Evolutionary conservation across 2,888 invertebrate species (phyloP).

Genomic region (Nebria brevicollis): DNA sequence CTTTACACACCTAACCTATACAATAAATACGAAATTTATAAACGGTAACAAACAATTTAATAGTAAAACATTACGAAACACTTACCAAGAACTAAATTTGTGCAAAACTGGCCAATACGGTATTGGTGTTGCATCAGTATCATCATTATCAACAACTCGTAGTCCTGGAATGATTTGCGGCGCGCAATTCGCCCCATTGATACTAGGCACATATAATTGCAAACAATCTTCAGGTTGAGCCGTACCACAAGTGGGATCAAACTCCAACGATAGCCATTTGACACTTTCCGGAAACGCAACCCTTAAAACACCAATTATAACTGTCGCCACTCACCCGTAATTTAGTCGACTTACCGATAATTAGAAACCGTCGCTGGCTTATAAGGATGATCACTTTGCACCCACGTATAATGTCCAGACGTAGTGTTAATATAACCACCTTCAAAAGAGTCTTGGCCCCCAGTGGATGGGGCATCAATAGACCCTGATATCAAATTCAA

Average conservation of each 20-base stretch:
- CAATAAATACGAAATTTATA: not conserved
- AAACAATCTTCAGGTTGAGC: slow-evolving; percentile 92
- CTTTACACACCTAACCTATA: too few relatives aligned
- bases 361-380: slow-evolving; percentile 87
- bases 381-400: slow-evolving; percentile 98
- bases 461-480: not conserved
- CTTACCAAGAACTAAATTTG: slow-evolving; percentile 70
- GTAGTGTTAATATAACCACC: slow-evolving; percentile 68
- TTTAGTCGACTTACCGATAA: slow-evolving; percentile 69
- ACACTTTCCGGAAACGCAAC: slow-evolving; percentile 89
- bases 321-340: not conserved
- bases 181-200: slow-evolving; percentile 49
- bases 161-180: slow-evolving; percentile 53
- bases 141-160: slow-evolving; percentile 55
- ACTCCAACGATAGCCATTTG: slow-evolving; percentile 92
- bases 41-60: not conserved
- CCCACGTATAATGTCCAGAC: slow-evolving; percentile 87
- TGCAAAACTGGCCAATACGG: slow-evolving; percentile 74
- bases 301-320: slow-evolving; percentile 60
- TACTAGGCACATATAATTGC: slow-evolving; percentile 74
- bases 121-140: slow-evolving; percentile 57
- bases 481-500: slow-evolving; percentile 74
- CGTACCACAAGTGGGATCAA: slow-evolving; percentile 91
- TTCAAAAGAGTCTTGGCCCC: slow-evolving; percentile 28
- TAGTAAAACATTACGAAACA: too few relatives aligned